Evolutionary conservation across 2,888 invertebrate genomes (phyloP), one percentile per base, ranked within the genome.

Genomic region (Azorinus chamasolen): DNA sequence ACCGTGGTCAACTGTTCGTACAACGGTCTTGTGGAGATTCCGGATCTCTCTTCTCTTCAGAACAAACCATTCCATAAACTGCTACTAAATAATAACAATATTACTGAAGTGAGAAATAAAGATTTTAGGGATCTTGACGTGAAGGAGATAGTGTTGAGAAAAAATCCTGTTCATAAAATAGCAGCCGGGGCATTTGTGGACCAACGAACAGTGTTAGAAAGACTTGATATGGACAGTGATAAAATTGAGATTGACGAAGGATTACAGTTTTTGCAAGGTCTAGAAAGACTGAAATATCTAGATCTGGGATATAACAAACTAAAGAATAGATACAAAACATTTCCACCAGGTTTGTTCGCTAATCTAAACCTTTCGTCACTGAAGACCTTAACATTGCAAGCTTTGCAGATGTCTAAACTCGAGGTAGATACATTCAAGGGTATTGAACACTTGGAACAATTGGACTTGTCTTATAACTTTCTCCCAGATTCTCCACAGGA

Each of bases 81-180:
- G n/a, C 54, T 81, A 43, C 48, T 86, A 10, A 79, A 74, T 45
- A 78, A 81, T 50, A 86, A 86, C 37, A 83, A 84, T 32, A 78
- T 86, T 39, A 71, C 79, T 0, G 71, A 61, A 12, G 46, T 86
- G 10, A 50, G 61, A 4, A 25, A 63, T 12, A 46, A 64, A 5
- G 72, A 69, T 55, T 84, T 86, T 48, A 50, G 43, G 10, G 64
- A 82, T 61, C 22, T 83, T 6, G 55, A 45, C 14, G 74, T 84
- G 0, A 68, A 51, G 53, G 84, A 86, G 70, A 57, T 86, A n/a
- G 82, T 83, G 18, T 50, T 86, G 10, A 75, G 81, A 41, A 75
- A 66, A 46, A 86, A 86, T 54, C 75, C 78, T n/a, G 69, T 86
- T 14, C 63, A 68, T 39, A 48, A 54, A 10, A 68, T 81, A 16